Evolutionary conservation across 53 echinoderm and acorn worm genomes (phyloP), one percentile per base, ranked within the genome.

Genomic region (Paracentrotus lividus): DNA sequence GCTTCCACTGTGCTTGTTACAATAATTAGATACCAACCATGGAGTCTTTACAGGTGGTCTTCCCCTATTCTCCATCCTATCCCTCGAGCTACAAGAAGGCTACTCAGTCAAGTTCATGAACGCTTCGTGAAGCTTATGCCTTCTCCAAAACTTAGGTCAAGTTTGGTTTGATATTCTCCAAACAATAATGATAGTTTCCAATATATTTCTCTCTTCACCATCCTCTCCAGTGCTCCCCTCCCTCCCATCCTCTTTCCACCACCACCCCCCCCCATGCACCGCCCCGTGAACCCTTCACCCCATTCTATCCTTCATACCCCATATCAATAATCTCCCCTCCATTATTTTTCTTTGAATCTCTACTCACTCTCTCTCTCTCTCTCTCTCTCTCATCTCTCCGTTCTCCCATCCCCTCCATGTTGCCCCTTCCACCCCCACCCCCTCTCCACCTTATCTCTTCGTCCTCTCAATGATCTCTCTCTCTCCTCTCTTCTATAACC

Each of bases 1-100:
- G 85, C 85, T 49, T 85, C 52, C 85, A 47, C 52, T 85, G 85
- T 7, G 85, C 47, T 49, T 85, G 52, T 52, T 49, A 85, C 32
- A 85, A 85, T 47, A 52, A 52, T 49, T 49, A 85, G 85, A 14
- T 49, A 85, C 49, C 52, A 85, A 29, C 32, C 8, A 36, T 85
- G 49, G 85, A 13, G 27, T 49, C 52, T 20, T 3, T 0, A 27
- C 49, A 85, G 47, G 49, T 85, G 85, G 49, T 85, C 85, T 85
- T 14, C 85, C 45, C 49, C 47, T 85, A 29, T 8, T 31, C 14
- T 52, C 26, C 26, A 49, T 85, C 85, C 31, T 14, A 38, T 72
- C 72, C 72, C 72, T 72, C 26, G 12, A 85, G 47, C 85, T 0
- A 72, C 20, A 38, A 8, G 29, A n/a, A 61, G 61, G 26, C 20